These are phyloP conservation scores for Tribolium freemani DNA, from an alignment of 2,888 invertebrate genomes.

Conservation along the genomic window DNA sequence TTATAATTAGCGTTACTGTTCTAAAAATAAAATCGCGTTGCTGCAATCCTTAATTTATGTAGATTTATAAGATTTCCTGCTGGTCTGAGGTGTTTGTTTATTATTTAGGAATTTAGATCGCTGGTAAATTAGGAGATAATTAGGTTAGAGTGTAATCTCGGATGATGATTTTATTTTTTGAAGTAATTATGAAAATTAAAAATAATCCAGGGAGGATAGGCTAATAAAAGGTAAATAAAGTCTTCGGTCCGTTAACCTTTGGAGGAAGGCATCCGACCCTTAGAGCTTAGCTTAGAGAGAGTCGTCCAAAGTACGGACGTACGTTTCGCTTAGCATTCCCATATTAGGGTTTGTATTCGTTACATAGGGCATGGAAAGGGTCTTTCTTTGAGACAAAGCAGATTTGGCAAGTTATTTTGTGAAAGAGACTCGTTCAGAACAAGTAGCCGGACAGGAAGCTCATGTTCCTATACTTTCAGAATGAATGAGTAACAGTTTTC, in stretches of 20 bases:
- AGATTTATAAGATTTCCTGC: not conserved
- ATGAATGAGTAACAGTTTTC: not conserved
- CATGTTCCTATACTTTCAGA: not conserved
- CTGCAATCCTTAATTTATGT: not conserved
- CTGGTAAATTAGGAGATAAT: slow-evolving; percentile 17
- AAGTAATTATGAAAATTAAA: slow-evolving; percentile 29
- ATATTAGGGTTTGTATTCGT: slow-evolving; percentile 42
- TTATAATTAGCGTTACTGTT: no score
- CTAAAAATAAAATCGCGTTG: no score
- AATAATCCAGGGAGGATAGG: slow-evolving; percentile 21
- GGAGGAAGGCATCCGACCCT: slow-evolving; percentile 29
- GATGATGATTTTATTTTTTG: slow-evolving; percentile 9
- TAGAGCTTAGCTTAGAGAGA: slow-evolving; percentile 30
- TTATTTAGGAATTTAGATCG: slow-evolving; percentile 8
- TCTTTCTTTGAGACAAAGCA: slow-evolving; percentile 43
- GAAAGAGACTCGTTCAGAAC: not conserved
- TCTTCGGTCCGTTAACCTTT: slow-evolving; percentile 38
- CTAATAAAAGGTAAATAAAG: slow-evolving; percentile 40
- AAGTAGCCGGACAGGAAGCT: not conserved
- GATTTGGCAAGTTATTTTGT: slow-evolving; percentile 45
- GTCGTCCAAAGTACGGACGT: slow-evolving; percentile 39
- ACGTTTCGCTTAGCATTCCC: slow-evolving; percentile 47
- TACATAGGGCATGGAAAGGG: slow-evolving; percentile 17
- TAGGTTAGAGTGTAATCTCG: slow-evolving; percentile 12
- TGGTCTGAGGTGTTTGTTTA: slow-evolving; percentile 2